Evolutionary conservation across 2,113 vertebrate genomes (phyloP).

Genomic region (Pleuronectes platessa): DNA sequence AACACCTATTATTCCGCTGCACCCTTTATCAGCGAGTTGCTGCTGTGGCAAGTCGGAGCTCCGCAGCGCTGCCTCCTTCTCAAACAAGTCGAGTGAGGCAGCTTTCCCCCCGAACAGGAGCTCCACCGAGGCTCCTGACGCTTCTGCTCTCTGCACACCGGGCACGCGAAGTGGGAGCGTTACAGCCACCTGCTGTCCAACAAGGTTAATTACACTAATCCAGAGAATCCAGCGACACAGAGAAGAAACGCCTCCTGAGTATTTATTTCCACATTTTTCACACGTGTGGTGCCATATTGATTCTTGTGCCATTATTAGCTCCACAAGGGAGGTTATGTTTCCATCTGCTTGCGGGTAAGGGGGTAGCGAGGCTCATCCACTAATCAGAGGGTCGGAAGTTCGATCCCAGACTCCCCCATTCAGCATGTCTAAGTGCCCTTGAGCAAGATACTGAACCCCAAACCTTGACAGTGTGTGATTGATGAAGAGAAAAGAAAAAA

Average conservation of each 20-base stretch:
- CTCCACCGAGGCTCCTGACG: slow-evolving; percentile 23
- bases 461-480: too few species aligned
- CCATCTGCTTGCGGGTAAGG: too few species aligned
- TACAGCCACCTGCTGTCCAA: slow-evolving; percentile 74
- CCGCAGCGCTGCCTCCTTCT: slow-evolving; percentile 20
- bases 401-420: too few species aligned
- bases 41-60: background rate
- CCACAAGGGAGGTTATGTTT: too few species aligned
- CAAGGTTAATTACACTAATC: slow-evolving; percentile 38
- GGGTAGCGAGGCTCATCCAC: too few species aligned
- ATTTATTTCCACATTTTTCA: background rate
- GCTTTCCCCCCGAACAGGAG: slow-evolving; percentile 15
- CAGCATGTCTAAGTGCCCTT: too few species aligned
- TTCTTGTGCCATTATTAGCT: background rate
- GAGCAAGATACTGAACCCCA: too few species aligned
- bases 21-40: slow-evolving; percentile 28
- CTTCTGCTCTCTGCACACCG: background rate
- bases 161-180: slow-evolving; percentile 22
- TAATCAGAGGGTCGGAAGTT: too few species aligned
- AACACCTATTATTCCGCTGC: slow-evolving; percentile 41
- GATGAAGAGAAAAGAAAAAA: too few species aligned
- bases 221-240: background rate
- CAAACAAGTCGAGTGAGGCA: slow-evolving; percentile 33
- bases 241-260: background rate
- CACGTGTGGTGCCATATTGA: background rate